Evolutionary conservation across 2,113 vertebrate genomes (phyloP).

Genomic region (Barnardius zonarius): DNA sequence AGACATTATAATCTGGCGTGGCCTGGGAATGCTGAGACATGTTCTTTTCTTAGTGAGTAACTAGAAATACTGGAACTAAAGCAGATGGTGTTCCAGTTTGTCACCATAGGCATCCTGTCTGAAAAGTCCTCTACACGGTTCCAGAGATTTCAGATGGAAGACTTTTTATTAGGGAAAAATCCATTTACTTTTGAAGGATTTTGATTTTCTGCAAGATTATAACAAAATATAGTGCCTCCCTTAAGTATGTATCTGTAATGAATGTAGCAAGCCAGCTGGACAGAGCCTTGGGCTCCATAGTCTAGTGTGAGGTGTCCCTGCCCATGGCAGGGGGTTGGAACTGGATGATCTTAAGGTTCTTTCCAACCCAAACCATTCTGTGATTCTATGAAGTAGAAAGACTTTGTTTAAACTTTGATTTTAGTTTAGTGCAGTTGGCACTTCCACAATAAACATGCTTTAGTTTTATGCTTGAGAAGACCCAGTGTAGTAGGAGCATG

Average conservation of each 20-base stretch:
- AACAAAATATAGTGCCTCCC: neutral
- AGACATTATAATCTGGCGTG: neutral
- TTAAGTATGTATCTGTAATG: neutral
- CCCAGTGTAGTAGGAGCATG: neutral
- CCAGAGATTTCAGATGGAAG: neutral
- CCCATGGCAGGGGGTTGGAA: neutral
- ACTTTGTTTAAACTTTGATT: neutral
- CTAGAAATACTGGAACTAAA: conserved; percentile 18
- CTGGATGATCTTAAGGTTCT: neutral
- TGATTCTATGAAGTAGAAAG: neutral
- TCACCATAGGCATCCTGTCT: neutral
- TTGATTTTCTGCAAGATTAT: neutral
- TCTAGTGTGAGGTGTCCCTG: neutral
- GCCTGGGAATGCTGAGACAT: neutral
- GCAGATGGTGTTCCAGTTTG: neutral
- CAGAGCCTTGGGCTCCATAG: neutral
- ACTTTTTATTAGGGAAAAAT: neutral
- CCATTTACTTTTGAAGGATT: neutral
- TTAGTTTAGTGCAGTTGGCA: neutral
- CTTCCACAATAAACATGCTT: neutral
- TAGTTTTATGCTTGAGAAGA: neutral
- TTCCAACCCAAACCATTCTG: neutral
- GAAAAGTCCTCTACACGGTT: neutral
- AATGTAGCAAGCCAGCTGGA: neutral
- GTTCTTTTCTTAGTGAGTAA: conserved; percentile 14